Percentiles rank a stretch among this genome's conserved stretches.
Evolutionary conservation across 1,140 invertebrate species (phyloP).

Genomic region (Babylonia areolata): DNA sequence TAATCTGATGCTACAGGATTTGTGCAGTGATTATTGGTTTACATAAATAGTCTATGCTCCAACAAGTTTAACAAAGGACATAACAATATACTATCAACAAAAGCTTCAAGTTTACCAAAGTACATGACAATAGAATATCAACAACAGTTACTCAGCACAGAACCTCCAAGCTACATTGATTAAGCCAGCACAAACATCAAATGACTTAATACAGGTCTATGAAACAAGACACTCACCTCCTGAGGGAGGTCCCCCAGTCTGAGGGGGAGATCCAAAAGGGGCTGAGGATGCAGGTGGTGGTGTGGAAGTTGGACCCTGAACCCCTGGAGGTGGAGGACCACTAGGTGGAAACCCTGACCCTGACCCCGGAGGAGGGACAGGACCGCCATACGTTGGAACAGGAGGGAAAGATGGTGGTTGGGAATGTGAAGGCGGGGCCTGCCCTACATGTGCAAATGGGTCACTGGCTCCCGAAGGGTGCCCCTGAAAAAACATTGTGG

Average conservation of each 20-base stretch:
- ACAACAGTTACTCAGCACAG: too few species aligned
- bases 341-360: neutral
- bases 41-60: too few species aligned
- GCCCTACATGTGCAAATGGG: slow-evolving; percentile 67
- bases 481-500: slow-evolving; percentile 45
- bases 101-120: too few species aligned
- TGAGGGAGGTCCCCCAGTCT: neutral
- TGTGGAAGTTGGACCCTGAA: neutral
- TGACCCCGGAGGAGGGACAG: neutral
- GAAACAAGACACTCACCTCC: neutral
- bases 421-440: slow-evolving; percentile 40
- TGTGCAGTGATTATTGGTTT: too few species aligned
- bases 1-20: too few species aligned
- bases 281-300: neutral
- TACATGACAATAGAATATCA: too few species aligned
- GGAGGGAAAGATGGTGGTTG: slow-evolving; percentile 9
- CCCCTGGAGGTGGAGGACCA: neutral
- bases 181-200: too few species aligned
- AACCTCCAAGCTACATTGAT: too few species aligned
- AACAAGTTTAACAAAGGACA: too few species aligned
- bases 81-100: too few species aligned
- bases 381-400: neutral
- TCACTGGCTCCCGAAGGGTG: slow-evolving; percentile 47
- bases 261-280: neutral
- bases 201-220: too few species aligned